Evolutionary conservation across 2,113 vertebrate species (phyloP), one percentile per base, ranked within the genome.

Genomic region (Lanius ludovicianus): DNA sequence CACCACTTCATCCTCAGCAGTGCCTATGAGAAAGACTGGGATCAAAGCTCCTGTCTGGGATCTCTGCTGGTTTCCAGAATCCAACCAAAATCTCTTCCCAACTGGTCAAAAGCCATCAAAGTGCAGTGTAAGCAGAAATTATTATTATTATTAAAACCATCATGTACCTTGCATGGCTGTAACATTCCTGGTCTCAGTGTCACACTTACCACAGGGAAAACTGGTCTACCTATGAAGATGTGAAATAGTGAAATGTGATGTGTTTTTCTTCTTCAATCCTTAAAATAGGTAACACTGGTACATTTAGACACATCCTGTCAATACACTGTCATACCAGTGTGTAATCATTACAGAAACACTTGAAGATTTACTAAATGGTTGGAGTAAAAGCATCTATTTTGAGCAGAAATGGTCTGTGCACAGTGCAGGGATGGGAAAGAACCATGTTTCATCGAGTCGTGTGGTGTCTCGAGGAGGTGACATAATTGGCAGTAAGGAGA

Each of bases 181-280:
- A n/a, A 12, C 28, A 35, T n/a, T 84, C 22, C 76, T 19, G 53
- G n/a, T 49, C 44, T 33, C 39, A 12, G 20, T 6, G 6, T 41
- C 47, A 52, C n/a, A 23, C 13, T 52, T 20, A 53, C 10, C 46
- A 14, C 25, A 24, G 42, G 42, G 42, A 78, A 87, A 89, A 37
- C 8, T 5, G 11, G 3, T 56, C 53, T 37, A n/a, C 8, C 30
- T 13, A 1, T 5, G 15, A 62, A 75, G 64, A 50, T 17, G 22
- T n/a, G 80, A 84, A 89, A 41, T 2, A 80, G 13, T 14, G 22
- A 44, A 64, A 78, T 17, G 12, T 3, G 15, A 30, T 31, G 33
- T 4, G 3, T 1, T 78, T 90, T 71, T 12, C 17, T 63, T 35
- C 65, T 60, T 41, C 0, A 0, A 2, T 82, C 7, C 1, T 65